Base-by-base conservation (phyloP, 2,113 vertebrate genomes). In the Ranitomeya imitator region DNA sequence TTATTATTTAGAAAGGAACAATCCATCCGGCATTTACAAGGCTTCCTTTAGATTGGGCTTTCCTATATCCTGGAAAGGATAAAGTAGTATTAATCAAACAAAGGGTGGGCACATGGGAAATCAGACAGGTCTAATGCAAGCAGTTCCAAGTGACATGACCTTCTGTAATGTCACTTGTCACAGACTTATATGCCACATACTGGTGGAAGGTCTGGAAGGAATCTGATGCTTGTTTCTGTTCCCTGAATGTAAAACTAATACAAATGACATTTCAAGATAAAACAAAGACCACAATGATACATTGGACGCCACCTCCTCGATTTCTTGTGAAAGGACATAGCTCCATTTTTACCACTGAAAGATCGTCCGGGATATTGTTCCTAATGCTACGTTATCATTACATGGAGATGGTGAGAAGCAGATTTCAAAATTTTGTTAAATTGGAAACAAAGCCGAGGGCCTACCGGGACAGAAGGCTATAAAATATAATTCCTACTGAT, bases 91-190 rank as follows among this genome's bases (percentile, higher is more conserved):
- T 95, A 95, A 95, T 95, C 93, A 94, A 95, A 95, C 93, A 94
- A 94, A 77, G 85, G 93, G 92, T 92, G 91, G 94, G 95, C 96
- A 97, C 95, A 73, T 93, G 97, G 97, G 96, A 98, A 97, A 98
- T 97, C 97, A 98, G 96, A 95, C 94, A 96, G 96, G 96, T 97
- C 95, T 97, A 96, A 97, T 95, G 94, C 95, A 97, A 95, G 95
- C 96, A 97, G 96, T 97, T 98, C 97, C 96, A 98, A 97, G 96
- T 97, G 96, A 97, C 96, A 95, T 96, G 97, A 97, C 97, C 97
- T 98, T 98, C 97, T 97, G 96, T 98, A 97, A 97, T 95, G 96
- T 97, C 96, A 97, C 97, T 96, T 96, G 95, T 98, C 96, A 97
- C 95, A 95, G 95, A 95, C 94, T 94, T 94, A 95, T 89, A 96